phyloP scores from a whole-genome alignment of 2,797 vertebrate genomes.

The Enteromius viviparus region DNA sequence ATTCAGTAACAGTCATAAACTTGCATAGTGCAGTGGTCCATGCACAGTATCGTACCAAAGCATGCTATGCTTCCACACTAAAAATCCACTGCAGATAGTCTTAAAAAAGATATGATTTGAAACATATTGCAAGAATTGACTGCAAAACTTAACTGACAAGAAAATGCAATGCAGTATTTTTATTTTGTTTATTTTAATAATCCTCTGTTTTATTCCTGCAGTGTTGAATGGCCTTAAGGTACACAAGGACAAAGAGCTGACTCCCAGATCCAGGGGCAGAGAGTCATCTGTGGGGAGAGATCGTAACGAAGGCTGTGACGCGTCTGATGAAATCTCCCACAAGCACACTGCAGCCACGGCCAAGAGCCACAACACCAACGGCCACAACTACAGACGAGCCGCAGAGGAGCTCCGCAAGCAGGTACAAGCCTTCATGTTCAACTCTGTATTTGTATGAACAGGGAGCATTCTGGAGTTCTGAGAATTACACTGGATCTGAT shows the following conservation, averaged over 20 bases:
- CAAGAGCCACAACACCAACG: conserved; percentile 82
- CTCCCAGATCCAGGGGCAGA: conserved; percentile 88
- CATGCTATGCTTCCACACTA: background rate
- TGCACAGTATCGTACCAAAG: background rate
- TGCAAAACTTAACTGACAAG: background rate
- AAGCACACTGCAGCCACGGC: conserved; percentile 78
- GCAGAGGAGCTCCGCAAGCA: conserved; percentile 95
- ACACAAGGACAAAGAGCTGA: conserved; percentile 85
- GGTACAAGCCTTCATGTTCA: conserved; percentile 71
- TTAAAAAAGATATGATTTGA: background rate
- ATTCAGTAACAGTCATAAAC: background rate
- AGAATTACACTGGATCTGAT: conserved; percentile 35
- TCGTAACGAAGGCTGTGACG: conserved; percentile 85
- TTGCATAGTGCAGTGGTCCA: background rate
- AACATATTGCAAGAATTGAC: background rate
- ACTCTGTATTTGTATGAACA: background rate
- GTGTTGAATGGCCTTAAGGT: conserved; percentile 93
- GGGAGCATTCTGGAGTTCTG: background rate
- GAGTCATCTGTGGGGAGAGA: conserved; percentile 88
- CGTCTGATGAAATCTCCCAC: conserved; percentile 79
- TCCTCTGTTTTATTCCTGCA: conserved; percentile 59
- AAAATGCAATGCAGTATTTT: background rate
- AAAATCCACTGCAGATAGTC: background rate
- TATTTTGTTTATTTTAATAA: background rate
- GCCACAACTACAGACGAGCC: conserved; percentile 84